phyloP scores from a whole-genome alignment of 2,888 invertebrate genomes.

The Pyrochroa serraticornis region DNA sequence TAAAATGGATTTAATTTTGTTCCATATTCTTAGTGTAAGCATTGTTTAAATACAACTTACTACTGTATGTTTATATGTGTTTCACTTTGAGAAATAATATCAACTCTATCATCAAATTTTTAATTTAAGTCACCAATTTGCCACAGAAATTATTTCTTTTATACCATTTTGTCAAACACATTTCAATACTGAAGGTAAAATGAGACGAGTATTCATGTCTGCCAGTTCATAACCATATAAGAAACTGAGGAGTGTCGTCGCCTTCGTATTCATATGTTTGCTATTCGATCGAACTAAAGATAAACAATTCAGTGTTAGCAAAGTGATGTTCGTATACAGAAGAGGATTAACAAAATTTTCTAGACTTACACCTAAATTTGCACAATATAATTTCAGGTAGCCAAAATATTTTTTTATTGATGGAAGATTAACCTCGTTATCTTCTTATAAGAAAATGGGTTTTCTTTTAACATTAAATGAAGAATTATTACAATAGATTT shows the following conservation, averaged over 20 bases:
- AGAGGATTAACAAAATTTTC: conserved; percentile 4
- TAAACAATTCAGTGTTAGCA: conserved; percentile 30
- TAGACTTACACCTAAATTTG: neutral
- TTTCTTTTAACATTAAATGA: too few species aligned
- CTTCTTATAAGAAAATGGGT: too few species aligned
- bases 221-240: conserved; percentile 17
- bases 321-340: conserved; percentile 23
- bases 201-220: conserved; percentile 18
- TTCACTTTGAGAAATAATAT: too few species aligned
- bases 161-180: neutral
- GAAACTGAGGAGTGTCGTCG: conserved; percentile 28
- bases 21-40: too few species aligned
- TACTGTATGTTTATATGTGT: too few species aligned
- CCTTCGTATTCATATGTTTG: conserved; percentile 29
- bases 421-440: too few species aligned
- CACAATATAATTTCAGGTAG: neutral
- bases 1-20: too few species aligned
- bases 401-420: neutral
- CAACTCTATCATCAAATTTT: too few species aligned
- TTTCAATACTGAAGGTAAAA: conserved; percentile 1
- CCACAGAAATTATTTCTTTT: too few species aligned
- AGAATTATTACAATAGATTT: neutral
- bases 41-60: too few species aligned
- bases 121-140: too few species aligned
- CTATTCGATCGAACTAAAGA: conserved; percentile 32